phyloP scores from a whole-genome alignment of 1,140 invertebrate species.

The Leptinotarsa lineolata region DNA sequence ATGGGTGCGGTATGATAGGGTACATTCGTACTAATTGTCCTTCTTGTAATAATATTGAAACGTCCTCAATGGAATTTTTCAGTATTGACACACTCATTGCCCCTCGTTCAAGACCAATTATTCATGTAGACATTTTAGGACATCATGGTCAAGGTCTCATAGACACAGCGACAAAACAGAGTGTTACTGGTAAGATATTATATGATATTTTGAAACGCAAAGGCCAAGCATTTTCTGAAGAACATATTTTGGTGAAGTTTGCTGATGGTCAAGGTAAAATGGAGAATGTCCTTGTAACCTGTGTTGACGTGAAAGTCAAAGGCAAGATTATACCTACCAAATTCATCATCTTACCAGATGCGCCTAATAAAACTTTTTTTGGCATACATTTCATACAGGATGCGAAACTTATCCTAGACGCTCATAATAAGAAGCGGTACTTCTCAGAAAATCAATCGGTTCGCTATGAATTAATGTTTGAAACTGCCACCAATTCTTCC shows the following conservation, averaged over 20 bases:
- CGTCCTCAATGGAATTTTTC: neutral
- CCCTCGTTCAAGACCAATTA: neutral
- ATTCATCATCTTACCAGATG: constrained; percentile 3
- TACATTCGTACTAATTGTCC: neutral
- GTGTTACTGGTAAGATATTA: neutral
- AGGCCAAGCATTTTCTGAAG: neutral
- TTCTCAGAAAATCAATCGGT: neutral
- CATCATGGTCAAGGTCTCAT: constrained; percentile 6
- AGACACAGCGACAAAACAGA: neutral
- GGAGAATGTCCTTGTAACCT: neutral
- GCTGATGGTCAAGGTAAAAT: neutral
- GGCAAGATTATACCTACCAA: neutral
- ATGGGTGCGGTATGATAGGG: neutral
- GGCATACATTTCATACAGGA: constrained; percentile 13
- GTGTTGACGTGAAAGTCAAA: neutral
- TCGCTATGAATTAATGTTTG: too few species aligned
- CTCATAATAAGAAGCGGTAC: constrained; percentile 18
- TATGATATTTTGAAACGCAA: neutral
- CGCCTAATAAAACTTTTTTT: constrained; percentile 15
- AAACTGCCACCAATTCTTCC: too few species aligned
- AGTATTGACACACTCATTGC: neutral
- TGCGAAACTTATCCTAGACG: constrained; percentile 18
- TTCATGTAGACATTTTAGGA: neutral
- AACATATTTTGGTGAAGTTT: neutral
- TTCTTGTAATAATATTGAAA: neutral